phyloP scores from a whole-genome alignment of 2,797 vertebrate genomes.

The Dicrostonyx torquatus region DNA sequence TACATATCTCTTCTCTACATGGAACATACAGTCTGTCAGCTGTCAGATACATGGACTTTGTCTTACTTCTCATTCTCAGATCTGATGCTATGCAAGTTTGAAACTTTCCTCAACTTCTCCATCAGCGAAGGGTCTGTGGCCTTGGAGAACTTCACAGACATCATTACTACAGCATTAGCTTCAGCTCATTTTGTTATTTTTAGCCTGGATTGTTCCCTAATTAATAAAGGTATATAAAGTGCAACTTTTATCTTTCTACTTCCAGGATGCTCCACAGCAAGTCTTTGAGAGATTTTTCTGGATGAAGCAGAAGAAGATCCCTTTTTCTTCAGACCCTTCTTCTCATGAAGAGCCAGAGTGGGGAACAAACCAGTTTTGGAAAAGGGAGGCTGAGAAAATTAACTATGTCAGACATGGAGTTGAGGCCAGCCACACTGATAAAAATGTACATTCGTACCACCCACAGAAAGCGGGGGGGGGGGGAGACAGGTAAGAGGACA shows the following conservation, averaged over 20 bases:
- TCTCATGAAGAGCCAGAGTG: neutral
- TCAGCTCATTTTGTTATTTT: neutral
- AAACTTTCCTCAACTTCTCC: neutral
- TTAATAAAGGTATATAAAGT: neutral
- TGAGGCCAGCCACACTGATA: neutral
- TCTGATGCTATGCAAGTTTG: neutral
- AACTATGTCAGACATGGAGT: neutral
- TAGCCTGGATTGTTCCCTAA: neutral
- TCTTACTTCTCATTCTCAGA: neutral
- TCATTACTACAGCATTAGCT: neutral
- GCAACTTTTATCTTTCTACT: neutral
- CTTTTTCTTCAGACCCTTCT: neutral
- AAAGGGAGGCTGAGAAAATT: constrained; percentile 7
- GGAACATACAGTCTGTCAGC: neutral
- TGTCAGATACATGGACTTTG: neutral
- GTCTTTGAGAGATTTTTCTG: neutral
- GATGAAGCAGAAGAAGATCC: neutral
- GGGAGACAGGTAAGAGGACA: neutral
- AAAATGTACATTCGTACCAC: neutral
- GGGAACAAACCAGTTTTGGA: neutral
- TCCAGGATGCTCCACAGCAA: neutral
- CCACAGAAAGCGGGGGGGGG: neutral
- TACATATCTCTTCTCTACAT: neutral
- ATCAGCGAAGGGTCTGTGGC: neutral
- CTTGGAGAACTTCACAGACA: neutral